Percentiles rank a stretch among this genome's conserved stretches.
Evolutionary conservation across 2,888 invertebrate species (phyloP).

Genomic region (Sinhomidia bicolor): DNA sequence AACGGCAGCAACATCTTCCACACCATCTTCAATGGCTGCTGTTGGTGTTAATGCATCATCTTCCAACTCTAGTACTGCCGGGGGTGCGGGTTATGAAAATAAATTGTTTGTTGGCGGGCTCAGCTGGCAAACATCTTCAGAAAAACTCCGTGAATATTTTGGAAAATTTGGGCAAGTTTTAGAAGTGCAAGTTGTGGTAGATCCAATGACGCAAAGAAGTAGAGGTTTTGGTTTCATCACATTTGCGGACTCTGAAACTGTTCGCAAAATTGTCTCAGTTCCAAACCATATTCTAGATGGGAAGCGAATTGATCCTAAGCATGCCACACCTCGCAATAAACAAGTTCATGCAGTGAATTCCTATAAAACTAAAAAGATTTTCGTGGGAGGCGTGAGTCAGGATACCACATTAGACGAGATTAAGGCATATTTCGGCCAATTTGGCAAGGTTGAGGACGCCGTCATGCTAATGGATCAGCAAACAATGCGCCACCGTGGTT

Average conservation of each 20-base stretch:
- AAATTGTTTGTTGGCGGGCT: conserved; percentile 95
- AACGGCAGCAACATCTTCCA: conserved; percentile 24
- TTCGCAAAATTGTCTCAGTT: conserved; percentile 94
- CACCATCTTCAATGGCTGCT: conserved; percentile 10
- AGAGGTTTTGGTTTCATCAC: conserved; percentile 97
- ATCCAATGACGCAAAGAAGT: conserved; percentile 95
- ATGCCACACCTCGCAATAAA: conserved; percentile 94
- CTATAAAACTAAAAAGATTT: conserved; percentile 95
- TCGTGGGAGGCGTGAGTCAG: conserved; percentile 95
- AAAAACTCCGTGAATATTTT: conserved; percentile 94
- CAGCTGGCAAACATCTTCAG: conserved; percentile 96
- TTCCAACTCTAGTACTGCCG: conserved; percentile 12
- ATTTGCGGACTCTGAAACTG: conserved; percentile 93
- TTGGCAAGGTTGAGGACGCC: conserved; percentile 94
- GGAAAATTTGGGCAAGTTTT: conserved; percentile 95
- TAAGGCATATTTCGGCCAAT: conserved; percentile 94
- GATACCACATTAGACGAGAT: conserved; percentile 96
- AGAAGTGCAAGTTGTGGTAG: conserved; percentile 96
- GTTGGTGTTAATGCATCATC: conserved; percentile 26
- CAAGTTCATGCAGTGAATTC: conserved; percentile 85
- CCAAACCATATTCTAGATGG: conserved; percentile 91
- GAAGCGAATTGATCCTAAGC: conserved; percentile 96
- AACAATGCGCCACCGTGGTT: conserved; percentile 94
- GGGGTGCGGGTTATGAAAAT: conserved; percentile 56
- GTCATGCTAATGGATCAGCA: conserved; percentile 95